Conservation (phyloP, 2,797 vertebrate genomes). For the Todus mexicanus region DNA sequence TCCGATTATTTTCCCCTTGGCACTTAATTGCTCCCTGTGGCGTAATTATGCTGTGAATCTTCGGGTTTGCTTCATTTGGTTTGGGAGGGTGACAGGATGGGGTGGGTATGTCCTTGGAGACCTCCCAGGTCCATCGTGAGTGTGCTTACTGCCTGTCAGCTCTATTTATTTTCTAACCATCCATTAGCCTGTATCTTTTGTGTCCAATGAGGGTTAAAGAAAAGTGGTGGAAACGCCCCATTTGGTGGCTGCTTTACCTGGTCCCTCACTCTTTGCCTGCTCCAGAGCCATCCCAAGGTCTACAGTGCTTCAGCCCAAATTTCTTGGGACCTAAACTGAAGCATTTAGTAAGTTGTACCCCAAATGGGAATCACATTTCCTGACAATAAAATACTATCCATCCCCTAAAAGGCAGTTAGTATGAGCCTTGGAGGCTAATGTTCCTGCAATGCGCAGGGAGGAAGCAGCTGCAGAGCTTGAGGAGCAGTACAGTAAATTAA, state of each 20-base stretch:
- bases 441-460: background rate
- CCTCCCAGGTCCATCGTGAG: background rate
- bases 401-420: background rate
- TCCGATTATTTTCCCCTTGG: background rate
- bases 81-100: background rate
- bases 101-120: background rate
- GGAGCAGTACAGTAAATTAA: background rate
- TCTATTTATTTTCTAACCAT: background rate
- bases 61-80: background rate
- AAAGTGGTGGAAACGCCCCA: background rate
- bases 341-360: background rate
- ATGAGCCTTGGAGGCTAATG: background rate
- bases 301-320: background rate
- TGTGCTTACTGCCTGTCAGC: background rate
- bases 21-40: background rate
- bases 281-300: background rate
- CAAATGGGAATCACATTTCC: background rate
- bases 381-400: background rate
- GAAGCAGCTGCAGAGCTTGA: background rate
- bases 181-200: background rate
- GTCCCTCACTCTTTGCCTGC: background rate
- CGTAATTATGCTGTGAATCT: accelerated
- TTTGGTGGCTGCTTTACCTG: background rate
- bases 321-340: background rate
- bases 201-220: background rate